Evolutionary conservation across 2,888 invertebrate species (phyloP), one percentile per base, ranked within the genome.

Genomic region (Megaustenia siamemsis): DNA sequence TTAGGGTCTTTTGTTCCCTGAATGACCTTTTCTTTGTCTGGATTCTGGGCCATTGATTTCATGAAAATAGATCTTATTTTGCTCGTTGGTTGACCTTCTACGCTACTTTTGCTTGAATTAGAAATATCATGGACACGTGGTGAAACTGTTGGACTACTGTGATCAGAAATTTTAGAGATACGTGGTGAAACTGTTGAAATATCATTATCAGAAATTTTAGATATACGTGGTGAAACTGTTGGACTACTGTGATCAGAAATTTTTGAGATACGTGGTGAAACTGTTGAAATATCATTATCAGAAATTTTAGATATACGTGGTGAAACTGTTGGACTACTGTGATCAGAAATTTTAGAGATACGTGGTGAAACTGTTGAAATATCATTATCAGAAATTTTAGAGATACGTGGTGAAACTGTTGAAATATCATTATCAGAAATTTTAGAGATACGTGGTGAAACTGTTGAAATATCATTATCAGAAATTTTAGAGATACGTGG

Each of bases 21-120:
- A 1, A 75, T 80, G 32, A 84, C 71, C 53, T 80, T 80, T 45
- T 73, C 71, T 38, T 69, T 84, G 53, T 84, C 73, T 6, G 73
- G 73, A 60, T 84, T 80, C 40, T 68, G 73, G 24, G 76, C 68
- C 56, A 68, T 77, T 28, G 83, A 77, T n/a, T 83, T 83, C 15
- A 77, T 77, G 53, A 68, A 77, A 8, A 83, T 40, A n/a, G 76
- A 76, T 10, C 38, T 32, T 24, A 53, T 69, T 68, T n/a, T 38
- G 35, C 83, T 76, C 0, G 76, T 28, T n/a, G 71, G 60, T 6
- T 60, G 56, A 12, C 76, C 75, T 5, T 49, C 81, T 5, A 24
- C 15, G 18, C 4, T 35, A n/a, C 12, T 38, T 8, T 32, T 66
- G 12, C 32, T 82, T 6, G 2, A n/a, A n/a, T 45, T 35, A 5